These are phyloP conservation scores for Orestias chungarensis DNA, from an alignment of 2,797 vertebrate genomes.

Conservation along the genomic window DNA sequence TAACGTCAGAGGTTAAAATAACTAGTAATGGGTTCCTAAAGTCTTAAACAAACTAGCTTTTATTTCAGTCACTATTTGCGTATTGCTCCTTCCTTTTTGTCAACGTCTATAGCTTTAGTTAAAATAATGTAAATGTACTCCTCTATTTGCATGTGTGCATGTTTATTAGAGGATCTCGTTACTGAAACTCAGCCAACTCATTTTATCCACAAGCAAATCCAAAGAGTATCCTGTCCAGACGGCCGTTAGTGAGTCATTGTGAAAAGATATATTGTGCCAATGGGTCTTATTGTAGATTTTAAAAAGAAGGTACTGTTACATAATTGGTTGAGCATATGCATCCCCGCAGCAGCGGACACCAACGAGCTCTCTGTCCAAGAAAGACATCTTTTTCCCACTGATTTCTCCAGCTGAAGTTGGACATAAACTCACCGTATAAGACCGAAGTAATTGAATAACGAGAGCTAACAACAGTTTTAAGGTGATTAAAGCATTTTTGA, in stretches of 20 bases:
- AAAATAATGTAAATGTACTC: background rate
- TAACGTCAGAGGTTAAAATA: background rate
- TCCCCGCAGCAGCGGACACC: slow-evolving; percentile 39
- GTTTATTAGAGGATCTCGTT: slow-evolving; percentile 8
- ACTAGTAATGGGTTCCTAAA: background rate
- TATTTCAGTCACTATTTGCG: background rate
- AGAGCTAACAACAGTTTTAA: slow-evolving; percentile 36
- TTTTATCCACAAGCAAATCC: slow-evolving; percentile 17
- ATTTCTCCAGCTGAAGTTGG: slow-evolving; percentile 34
- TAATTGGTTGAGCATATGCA: slow-evolving; percentile 62
- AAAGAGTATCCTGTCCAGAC: slow-evolving; percentile 46
- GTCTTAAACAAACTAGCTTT: background rate
- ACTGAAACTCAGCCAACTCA: background rate
- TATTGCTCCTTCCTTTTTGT: background rate
- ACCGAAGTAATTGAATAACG: slow-evolving; percentile 20
- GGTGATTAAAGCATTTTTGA: slow-evolving; percentile 41
- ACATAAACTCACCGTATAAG: slow-evolving; percentile 11
- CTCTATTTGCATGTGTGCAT: background rate
- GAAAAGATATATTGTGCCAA: slow-evolving; percentile 39
- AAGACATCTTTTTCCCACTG: slow-evolving; percentile 29
- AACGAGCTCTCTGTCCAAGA: slow-evolving; percentile 23
- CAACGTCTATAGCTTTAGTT: background rate
- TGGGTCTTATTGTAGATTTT: slow-evolving; percentile 43
- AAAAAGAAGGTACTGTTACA: slow-evolving; percentile 57
- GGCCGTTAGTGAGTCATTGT: slow-evolving; percentile 28